These are phyloP conservation scores for Drosophila busckii DNA, from an alignment of 1,140 invertebrate species.

Conservation along the genomic window DNA sequence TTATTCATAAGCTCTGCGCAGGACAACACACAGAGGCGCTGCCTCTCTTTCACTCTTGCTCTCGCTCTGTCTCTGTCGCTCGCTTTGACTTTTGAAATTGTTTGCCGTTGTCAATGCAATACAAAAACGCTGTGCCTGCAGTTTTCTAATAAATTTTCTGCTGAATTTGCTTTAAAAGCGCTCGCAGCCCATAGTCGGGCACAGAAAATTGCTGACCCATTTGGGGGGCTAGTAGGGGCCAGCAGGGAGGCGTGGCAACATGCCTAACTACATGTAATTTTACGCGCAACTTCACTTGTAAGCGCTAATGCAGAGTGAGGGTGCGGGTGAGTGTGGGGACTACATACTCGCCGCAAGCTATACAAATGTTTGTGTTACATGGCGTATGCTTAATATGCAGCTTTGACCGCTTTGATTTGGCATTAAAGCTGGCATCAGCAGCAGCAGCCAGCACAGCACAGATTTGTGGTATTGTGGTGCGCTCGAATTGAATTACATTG, in stretches of 20 bases:
- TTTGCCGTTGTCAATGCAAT: slow-evolving; percentile 60
- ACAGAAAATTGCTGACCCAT: slow-evolving; percentile 69
- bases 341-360: slow-evolving; percentile 13
- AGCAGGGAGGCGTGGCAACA: slow-evolving; percentile 41
- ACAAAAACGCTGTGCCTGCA: slow-evolving; percentile 60
- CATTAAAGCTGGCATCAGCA: slow-evolving; percentile 60
- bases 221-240: slow-evolving; percentile 19
- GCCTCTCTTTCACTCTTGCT: neutral
- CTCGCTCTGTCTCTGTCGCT: neutral
- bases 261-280: slow-evolving; percentile 72
- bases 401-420: slow-evolving; percentile 55
- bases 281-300: slow-evolving; percentile 76
- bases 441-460: slow-evolving; percentile 24
- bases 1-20: slow-evolving; percentile 54
- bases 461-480: slow-evolving; percentile 20
- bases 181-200: slow-evolving; percentile 27
- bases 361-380: slow-evolving; percentile 62
- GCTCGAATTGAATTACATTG: slow-evolving; percentile 18
- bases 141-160: slow-evolving; percentile 71
- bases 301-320: slow-evolving; percentile 22
- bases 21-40: neutral
- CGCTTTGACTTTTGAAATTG: neutral
- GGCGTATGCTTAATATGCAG: slow-evolving; percentile 64
- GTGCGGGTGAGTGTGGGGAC: neutral
- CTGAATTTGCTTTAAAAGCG: slow-evolving; percentile 65